phyloP scores from a whole-genome alignment of 2,888 invertebrate genomes.

The Tridacna crocea region DNA sequence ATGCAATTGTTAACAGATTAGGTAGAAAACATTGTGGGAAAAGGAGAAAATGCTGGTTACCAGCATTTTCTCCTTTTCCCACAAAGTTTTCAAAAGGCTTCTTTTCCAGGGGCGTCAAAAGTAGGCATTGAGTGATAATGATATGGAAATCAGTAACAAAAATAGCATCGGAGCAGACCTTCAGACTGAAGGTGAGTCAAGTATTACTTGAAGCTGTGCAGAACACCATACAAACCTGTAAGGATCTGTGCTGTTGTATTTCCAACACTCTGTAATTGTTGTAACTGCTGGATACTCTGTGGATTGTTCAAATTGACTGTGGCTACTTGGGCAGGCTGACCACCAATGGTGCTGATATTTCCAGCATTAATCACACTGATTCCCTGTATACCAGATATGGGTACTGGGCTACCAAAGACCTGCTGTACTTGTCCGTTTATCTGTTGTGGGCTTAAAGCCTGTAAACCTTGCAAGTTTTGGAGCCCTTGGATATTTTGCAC shows the following conservation, averaged over 20 bases:
- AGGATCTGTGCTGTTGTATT: constrained; percentile 50
- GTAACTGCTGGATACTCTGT: constrained; percentile 52
- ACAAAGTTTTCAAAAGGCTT: no score
- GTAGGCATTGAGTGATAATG: no score
- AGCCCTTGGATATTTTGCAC: constrained; percentile 69
- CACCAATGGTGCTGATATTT: constrained; percentile 33
- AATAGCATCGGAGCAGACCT: no score
- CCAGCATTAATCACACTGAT: constrained; percentile 49
- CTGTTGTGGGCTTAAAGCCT: constrained; percentile 70
- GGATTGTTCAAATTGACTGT: constrained; percentile 49
- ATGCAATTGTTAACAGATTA: no score
- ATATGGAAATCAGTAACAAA: no score
- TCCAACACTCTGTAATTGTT: not conserved
- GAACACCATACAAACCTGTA: constrained; percentile 37
- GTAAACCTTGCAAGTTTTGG: constrained; percentile 72
- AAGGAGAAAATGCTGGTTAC: not conserved
- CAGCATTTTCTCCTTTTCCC: not conserved
- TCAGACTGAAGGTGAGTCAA: no score
- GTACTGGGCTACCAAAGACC: constrained; percentile 49
- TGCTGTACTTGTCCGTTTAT: constrained; percentile 72
- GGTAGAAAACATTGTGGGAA: not conserved
- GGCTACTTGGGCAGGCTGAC: constrained; percentile 44
- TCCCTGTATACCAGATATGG: constrained; percentile 51
- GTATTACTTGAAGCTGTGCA: no score
- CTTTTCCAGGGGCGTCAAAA: no score